phyloP scores from a whole-genome alignment of 2,113 vertebrate species.

The Apus apus region DNA sequence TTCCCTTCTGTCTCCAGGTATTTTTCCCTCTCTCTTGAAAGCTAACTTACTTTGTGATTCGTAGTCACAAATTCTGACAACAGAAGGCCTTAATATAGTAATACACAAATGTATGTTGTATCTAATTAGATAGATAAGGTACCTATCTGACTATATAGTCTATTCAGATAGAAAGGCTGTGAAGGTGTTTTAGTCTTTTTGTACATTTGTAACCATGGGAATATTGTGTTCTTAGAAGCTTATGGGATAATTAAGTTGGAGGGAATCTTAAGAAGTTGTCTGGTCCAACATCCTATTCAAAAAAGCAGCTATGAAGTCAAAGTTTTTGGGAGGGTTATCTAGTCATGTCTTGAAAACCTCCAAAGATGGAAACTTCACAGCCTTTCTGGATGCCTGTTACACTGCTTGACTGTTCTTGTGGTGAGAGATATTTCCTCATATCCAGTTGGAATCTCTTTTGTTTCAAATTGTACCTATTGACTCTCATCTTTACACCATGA shows the following conservation, averaged over 20 bases:
- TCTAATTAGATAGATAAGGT: not conserved
- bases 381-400: not conserved
- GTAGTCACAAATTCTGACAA: conserved; percentile 7
- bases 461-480: not conserved
- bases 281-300: not conserved
- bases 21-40: conserved; percentile 6
- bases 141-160: not conserved
- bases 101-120: not conserved
- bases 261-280: not conserved
- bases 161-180: not conserved
- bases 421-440: not conserved
- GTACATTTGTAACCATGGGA: not conserved
- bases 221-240: not conserved
- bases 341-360: not conserved
- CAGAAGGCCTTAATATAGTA: not conserved
- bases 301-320: not conserved
- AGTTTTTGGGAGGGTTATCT: fast-evolving
- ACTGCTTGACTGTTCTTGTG: not conserved
- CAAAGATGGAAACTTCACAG: not conserved
- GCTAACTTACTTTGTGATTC: not conserved
- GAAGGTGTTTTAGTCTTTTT: not conserved
- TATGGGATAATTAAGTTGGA: not conserved
- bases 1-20: not conserved
- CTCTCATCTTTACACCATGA: not conserved
- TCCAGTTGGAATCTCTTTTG: not conserved